These are phyloP conservation scores for Vultur gryphus DNA, from an alignment of 2,797 vertebrate genomes.

Conservation along the genomic window DNA sequence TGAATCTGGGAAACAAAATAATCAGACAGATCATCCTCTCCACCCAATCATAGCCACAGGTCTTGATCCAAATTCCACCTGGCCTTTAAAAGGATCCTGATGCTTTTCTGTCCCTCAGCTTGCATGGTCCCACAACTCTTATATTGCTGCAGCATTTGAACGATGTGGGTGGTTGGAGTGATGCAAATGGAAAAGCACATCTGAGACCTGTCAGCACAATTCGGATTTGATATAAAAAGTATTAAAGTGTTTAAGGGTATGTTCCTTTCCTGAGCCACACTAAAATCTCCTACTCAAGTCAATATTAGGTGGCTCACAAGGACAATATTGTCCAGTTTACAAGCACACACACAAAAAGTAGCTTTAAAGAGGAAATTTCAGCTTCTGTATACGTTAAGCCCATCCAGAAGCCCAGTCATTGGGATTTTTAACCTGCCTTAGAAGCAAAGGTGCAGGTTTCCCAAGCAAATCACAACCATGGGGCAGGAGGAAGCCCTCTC, in stretches of 20 bases:
- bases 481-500: background rate
- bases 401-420: background rate
- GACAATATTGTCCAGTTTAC: background rate
- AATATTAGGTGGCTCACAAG: background rate
- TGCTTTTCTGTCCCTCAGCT: background rate
- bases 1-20: background rate
- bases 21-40: background rate
- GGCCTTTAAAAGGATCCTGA: background rate
- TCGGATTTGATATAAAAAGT: background rate
- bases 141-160: background rate
- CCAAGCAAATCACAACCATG: background rate
- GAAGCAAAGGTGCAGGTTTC: background rate
- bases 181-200: background rate
- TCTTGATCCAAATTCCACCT: background rate
- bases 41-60: background rate
- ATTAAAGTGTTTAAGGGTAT: background rate
- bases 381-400: background rate
- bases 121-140: background rate
- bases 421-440: background rate
- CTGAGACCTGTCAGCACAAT: background rate
- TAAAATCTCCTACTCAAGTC: background rate
- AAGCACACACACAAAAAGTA: background rate
- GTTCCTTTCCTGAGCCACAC: background rate
- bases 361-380: background rate
- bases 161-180: background rate